Base-by-base conservation (phyloP, 2,113 vertebrate genomes). In the Notothenia coriiceps region DNA sequence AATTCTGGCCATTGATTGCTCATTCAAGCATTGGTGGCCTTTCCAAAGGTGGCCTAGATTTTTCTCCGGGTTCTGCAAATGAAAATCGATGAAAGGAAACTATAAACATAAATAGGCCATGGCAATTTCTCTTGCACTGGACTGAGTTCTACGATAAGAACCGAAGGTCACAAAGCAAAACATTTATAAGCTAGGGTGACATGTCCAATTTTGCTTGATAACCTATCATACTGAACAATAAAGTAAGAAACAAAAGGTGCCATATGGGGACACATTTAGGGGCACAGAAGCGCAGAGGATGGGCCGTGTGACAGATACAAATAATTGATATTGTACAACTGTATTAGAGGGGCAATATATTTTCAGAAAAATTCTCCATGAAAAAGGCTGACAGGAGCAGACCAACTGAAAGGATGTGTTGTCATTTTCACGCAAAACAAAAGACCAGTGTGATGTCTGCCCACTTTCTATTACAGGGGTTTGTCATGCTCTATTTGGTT, bases 51-150 rank as follows among this genome's bases (percentile, higher is more conserved):
- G 40, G 74, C 22, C 18, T 47, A 67, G 55, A 76, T 79, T 82
- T 85, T 78, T 75, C 69, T 76, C 44, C 13, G 6, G 7, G 7
- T 86, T 87, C 72, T 43, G 29, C 44, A 83, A 87, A 90, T 82
- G 67, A 82, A 87, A 91, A 88, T 90, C 62, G 54, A 87, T 90
- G 55, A 80, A 66, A 62, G 63, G 44, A 67, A 86, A 80, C 61
- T 67, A 75, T 77, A 76, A 91, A 85, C 79, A 91, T 74, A 86
- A 88, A 87, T 43, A 83, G 57, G 75, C 72, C 59, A 62, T 13
- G n/a, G 66, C 49, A 33, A 79, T 85, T 85, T 68, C 44, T 86
- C 73, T 77, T 67, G 44, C 40, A 43, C 56, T 51, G 22, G 46
- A 69, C 72, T 29, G n/a, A 57, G 50, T 49, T 74, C 50, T 18